Base-by-base conservation (phyloP, 1,140 invertebrate genomes). In the Nebria ingens region DNA sequence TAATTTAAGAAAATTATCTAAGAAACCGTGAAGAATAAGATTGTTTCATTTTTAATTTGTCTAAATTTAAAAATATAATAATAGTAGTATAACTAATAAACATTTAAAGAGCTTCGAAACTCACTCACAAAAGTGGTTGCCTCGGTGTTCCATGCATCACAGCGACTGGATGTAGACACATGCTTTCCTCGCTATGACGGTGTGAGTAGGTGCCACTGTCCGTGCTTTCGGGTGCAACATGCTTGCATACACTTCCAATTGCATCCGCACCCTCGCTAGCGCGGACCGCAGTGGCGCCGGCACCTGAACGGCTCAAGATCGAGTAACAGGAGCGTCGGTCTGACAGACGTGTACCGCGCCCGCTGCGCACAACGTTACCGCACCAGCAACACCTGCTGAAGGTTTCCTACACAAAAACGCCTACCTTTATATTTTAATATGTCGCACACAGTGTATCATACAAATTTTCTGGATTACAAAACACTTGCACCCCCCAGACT, bases 381-480 rank as follows among this genome's bases (percentile, higher is more conserved):
- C 22, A 25, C n/a, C 21, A 53, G 23, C 52, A 53, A 17, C 52
- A 51, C 21, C 50, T 53, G 9, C 20, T 19, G 25, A 53, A 53
- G 22, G 52, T 53, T 25, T 53, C 52, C 52, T 53, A 19, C 22
- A 53, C 9, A 53, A 34, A 25, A 53, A 53, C 22, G 52, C 22
- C 52, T 53, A 51, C 50, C 9, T 45, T 45, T 45, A 45, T 45
- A 45, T 45, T 34, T 9, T 34, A 34, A 34, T 34, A 6, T 34
- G 25, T 9, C 25, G 6, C 25, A n/a, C 25, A n/a, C 25, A 34
- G 25, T 34, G 25, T 34, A 34, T 34, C n/a, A 9, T 34, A 34
- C 25, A 34, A 34, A n/a, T 34, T 34, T 34, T n/a, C n/a, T n/a
- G n/a, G n/a, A n/a, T n/a, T n/a, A n/a, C n/a, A n/a, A n/a, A n/a